phyloP scores from a whole-genome alignment of 2,797 vertebrate species.

The Cuculus canorus region DNA sequence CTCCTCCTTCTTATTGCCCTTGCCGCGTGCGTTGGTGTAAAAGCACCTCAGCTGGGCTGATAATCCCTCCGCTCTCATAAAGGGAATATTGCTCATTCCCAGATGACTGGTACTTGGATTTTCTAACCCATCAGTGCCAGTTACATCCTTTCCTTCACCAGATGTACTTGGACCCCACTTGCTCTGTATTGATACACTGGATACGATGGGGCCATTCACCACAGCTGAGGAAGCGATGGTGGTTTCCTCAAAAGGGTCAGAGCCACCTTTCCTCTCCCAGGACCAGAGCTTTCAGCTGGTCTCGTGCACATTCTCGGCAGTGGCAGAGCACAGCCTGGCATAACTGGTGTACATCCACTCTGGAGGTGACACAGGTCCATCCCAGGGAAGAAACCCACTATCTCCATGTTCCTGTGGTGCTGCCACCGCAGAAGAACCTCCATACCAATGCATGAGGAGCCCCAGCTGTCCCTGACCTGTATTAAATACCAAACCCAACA shows the following conservation, averaged over 20 bases:
- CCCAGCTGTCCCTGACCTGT: not conserved
- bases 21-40: too few species aligned
- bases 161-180: too few species aligned
- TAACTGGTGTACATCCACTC: not conserved
- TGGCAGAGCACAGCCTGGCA: not conserved
- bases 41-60: too few species aligned
- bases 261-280: not conserved
- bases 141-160: too few species aligned
- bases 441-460: accelerated
- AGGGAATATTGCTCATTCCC: too few species aligned
- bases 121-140: too few species aligned
- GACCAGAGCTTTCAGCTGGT: not conserved
- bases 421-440: accelerated
- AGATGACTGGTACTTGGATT: too few species aligned
- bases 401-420: not conserved
- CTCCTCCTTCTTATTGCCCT: too few species aligned
- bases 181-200: too few species aligned
- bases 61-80: too few species aligned
- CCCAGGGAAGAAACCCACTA: not conserved
- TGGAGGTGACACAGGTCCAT: accelerated
- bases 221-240: not conserved
- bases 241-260: too few species aligned
- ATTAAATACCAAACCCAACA: not conserved
- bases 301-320: accelerated
- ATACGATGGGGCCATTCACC: accelerated